Evolutionary conservation across 2,888 invertebrate genomes (phyloP).

Genomic region (Cecidostiba fungosa): DNA sequence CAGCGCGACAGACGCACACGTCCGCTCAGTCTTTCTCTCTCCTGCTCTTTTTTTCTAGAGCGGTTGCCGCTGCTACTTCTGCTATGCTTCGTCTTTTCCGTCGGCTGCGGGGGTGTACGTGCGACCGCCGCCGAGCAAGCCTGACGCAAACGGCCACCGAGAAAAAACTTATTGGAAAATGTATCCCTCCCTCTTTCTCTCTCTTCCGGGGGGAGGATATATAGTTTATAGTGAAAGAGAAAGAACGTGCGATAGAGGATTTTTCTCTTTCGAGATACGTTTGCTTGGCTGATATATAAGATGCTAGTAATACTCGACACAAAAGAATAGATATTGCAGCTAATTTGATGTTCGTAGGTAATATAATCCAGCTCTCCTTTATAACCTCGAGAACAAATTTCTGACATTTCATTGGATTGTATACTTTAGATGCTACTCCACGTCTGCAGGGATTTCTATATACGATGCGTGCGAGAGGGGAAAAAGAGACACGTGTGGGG

Average conservation of each 20-base stretch:
- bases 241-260: constrained; percentile 9
- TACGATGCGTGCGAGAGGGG: background rate
- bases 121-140: constrained; percentile 27
- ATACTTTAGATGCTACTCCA: background rate
- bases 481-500: background rate
- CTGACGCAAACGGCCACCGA: constrained; percentile 38
- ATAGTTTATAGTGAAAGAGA: background rate
- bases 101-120: constrained; percentile 1
- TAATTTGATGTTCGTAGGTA: too few species aligned
- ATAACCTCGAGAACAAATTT: background rate
- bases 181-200: constrained; percentile 25
- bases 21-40: background rate
- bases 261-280: constrained; percentile 2
- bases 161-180: constrained; percentile 60
- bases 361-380: too few species aligned
- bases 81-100: background rate
- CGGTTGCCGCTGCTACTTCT: background rate
- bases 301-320: background rate
- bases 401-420: background rate
- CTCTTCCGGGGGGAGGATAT: too few species aligned
- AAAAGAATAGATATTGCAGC: too few species aligned
- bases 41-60: background rate
- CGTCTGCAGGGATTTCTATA: constrained; percentile 1
- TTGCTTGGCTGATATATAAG: background rate
- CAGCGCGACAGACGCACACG: constrained; percentile 43